Conservation (phyloP, 2,113 vertebrate species). For the Hirundichthys speculiger region DNA sequence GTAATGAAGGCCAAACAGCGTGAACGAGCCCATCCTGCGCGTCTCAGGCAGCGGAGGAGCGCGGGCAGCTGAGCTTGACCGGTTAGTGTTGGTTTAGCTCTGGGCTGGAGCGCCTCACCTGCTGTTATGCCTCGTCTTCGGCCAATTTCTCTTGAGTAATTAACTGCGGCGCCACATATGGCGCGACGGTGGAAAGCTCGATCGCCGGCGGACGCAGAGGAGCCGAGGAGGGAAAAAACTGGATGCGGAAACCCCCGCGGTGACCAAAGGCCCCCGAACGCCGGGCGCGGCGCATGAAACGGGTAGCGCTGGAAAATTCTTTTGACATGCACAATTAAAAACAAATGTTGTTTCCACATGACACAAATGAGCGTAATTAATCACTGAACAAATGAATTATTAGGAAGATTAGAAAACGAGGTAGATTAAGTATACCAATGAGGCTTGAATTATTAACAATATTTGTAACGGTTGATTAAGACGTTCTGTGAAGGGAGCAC, state of each 20-base stretch:
- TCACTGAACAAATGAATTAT: slow-evolving; percentile 75
- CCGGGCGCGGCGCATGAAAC: slow-evolving; percentile 25
- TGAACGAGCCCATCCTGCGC: slow-evolving; percentile 52
- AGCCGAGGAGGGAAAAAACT: slow-evolving; percentile 12
- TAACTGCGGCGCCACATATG: slow-evolving; percentile 74
- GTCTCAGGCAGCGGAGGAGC: slow-evolving; percentile 45
- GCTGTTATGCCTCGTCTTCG: slow-evolving; percentile 67
- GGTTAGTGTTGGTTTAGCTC: slow-evolving; percentile 74
- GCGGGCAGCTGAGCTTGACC: slow-evolving; percentile 70
- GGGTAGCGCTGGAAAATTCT: slow-evolving; percentile 57
- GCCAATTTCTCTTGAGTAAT: slow-evolving; percentile 76
- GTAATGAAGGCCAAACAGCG: slow-evolving; percentile 71
- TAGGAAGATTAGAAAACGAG: slow-evolving; percentile 72
- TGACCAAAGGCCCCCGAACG: slow-evolving; percentile 47
- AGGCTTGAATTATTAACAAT: slow-evolving; percentile 76
- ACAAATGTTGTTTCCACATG: slow-evolving; percentile 69
- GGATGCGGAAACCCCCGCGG: slow-evolving; percentile 31
- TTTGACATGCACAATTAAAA: slow-evolving; percentile 75
- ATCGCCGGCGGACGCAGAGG: slow-evolving; percentile 50
- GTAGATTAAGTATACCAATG: slow-evolving; percentile 75
- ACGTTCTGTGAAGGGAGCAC: slow-evolving; percentile 33
- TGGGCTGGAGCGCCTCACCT: slow-evolving; percentile 67
- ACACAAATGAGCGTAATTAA: slow-evolving; percentile 70
- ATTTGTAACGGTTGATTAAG: slow-evolving; percentile 61
- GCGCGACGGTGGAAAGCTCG: slow-evolving; percentile 44